Evolutionary conservation across 2,888 invertebrate genomes (phyloP).

Genomic region (Leucoptera coffeella): DNA sequence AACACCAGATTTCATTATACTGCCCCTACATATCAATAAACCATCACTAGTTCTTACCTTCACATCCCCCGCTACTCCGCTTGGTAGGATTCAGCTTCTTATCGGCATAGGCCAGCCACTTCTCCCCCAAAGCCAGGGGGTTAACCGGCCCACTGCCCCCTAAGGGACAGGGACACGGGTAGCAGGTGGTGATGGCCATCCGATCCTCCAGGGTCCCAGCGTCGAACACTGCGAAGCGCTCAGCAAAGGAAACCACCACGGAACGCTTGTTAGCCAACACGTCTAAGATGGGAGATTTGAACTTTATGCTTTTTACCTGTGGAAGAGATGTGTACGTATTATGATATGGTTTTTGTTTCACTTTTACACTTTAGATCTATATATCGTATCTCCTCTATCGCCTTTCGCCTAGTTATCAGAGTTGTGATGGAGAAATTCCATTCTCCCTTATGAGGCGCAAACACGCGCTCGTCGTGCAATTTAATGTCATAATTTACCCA

Average conservation of each 20-base stretch:
- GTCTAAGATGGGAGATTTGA: slow-evolving; percentile 84
- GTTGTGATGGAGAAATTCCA: too few species aligned
- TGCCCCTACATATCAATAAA: background rate
- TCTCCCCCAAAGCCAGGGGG: slow-evolving; percentile 81
- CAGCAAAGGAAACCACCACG: slow-evolving; percentile 81
- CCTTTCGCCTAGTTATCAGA: too few species aligned
- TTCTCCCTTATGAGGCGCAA: too few species aligned
- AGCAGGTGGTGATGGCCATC: slow-evolving; percentile 83
- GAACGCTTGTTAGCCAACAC: slow-evolving; percentile 85
- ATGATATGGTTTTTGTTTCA: too few species aligned
- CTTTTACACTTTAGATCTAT: too few species aligned
- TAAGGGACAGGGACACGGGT: slow-evolving; percentile 74
- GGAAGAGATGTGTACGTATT: background rate
- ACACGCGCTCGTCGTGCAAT: too few species aligned
- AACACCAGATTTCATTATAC: too few species aligned
- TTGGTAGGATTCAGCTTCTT: slow-evolving; percentile 72
- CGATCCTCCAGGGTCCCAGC: slow-evolving; percentile 82
- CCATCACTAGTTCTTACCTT: slow-evolving; percentile 33
- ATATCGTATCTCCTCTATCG: too few species aligned
- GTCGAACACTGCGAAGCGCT: slow-evolving; percentile 88
- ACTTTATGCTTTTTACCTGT: slow-evolving; percentile 84
- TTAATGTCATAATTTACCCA: too few species aligned
- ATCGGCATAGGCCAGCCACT: slow-evolving; percentile 84
- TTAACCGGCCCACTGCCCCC: slow-evolving; percentile 48
- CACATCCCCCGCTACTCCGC: slow-evolving; percentile 78